Conservation (phyloP, 2,113 vertebrate genomes). For the Clarias macrocephalus region DNA sequence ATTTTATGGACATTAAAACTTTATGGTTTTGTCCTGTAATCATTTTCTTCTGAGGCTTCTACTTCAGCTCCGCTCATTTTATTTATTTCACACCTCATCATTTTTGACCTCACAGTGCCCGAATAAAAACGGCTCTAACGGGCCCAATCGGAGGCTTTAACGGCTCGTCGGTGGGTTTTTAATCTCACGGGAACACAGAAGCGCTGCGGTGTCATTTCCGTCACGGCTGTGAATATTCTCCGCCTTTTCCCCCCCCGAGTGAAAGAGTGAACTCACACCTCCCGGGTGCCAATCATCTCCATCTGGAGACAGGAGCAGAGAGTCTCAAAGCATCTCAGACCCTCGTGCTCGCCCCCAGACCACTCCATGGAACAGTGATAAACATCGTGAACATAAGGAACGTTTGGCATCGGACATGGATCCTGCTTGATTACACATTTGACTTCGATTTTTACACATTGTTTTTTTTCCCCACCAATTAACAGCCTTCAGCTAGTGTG, state of each 20-base stretch:
- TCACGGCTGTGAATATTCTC: constrained; percentile 38
- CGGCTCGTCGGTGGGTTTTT: constrained; percentile 3
- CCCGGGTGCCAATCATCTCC: constrained; percentile 29
- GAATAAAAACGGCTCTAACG: not conserved
- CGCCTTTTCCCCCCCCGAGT: constrained; percentile 2
- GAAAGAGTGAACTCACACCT: constrained; percentile 12
- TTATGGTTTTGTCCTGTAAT: too few species aligned
- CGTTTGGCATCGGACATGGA: too few species aligned
- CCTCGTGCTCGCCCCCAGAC: not conserved
- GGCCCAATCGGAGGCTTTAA: constrained; percentile 29
- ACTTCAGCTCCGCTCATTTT: not conserved
- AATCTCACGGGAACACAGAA: constrained; percentile 34
- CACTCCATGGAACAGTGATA: not conserved
- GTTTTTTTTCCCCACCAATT: not conserved
- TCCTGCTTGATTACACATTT: not conserved
- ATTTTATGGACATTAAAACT: not conserved
- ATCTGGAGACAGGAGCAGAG: constrained; percentile 34
- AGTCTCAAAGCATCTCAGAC: not conserved
- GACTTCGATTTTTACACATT: not conserved
- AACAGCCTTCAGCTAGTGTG: not conserved
- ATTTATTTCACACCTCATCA: not conserved
- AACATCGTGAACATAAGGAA: not conserved
- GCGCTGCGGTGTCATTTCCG: constrained; percentile 46
- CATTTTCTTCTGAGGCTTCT: not conserved
- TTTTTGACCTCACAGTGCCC: not conserved